Percentiles rank a stretch among this genome's conserved stretches.
These are phyloP conservation scores for Dendrocincla fuliginosa DNA, from an alignment of 2,797 vertebrate genomes.

Conservation along the genomic window DNA sequence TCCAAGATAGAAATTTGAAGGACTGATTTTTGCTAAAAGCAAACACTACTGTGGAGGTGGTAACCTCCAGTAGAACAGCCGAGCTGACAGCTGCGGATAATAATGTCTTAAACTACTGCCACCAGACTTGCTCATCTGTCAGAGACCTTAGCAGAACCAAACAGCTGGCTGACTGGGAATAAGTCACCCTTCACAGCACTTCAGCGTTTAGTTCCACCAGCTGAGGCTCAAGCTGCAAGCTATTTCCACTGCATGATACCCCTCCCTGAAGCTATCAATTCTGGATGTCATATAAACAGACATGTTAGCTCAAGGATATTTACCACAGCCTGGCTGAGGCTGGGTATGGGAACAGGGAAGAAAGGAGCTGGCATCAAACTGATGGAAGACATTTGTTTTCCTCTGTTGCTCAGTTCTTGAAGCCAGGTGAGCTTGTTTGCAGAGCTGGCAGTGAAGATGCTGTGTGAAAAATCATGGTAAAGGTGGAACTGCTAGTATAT, in stretches of 20 bases:
- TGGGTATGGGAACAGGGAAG: background rate
- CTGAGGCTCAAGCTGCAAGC: background rate
- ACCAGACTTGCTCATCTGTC: background rate
- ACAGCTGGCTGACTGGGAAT: background rate
- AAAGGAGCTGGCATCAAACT: background rate
- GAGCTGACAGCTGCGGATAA: background rate
- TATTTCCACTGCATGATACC: background rate
- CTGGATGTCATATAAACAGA: background rate
- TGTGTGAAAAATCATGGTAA: background rate
- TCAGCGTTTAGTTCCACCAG: background rate
- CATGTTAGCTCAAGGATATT: background rate
- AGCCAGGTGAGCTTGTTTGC: background rate
- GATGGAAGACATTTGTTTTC: accelerated
- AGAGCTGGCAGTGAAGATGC: background rate
- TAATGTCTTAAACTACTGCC: slow-evolving; percentile 15
- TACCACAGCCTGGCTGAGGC: background rate
- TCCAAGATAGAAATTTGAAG: background rate
- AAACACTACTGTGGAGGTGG: background rate
- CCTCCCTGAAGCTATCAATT: background rate
- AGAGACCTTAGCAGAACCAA: slow-evolving; percentile 21
- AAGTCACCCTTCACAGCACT: background rate
- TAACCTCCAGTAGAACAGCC: background rate
- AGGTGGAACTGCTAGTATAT: background rate
- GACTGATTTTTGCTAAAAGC: background rate
- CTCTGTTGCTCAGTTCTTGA: background rate